phyloP scores from a whole-genome alignment of 92 coral and sea anemone genomes.

The Siderastrea radians region DNA sequence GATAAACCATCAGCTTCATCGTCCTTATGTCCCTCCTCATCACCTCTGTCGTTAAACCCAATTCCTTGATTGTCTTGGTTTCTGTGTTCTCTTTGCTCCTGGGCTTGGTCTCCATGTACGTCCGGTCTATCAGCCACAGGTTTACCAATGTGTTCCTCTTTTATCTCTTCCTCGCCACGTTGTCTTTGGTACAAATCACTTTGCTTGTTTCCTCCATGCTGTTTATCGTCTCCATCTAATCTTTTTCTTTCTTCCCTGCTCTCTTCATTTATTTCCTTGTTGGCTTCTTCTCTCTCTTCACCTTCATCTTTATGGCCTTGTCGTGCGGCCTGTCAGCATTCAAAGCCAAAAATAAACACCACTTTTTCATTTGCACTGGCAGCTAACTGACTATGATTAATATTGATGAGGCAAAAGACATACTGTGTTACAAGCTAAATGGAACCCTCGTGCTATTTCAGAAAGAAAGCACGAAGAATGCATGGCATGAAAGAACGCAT shows the following conservation, averaged over 20 bases:
- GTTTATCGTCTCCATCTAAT: conserved; percentile 1
- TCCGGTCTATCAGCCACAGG: conserved; percentile 16
- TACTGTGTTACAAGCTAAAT: too few relatives aligned
- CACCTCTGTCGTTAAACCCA: neutral
- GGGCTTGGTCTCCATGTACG: neutral
- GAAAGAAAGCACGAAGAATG: too few relatives aligned
- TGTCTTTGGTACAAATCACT: neutral
- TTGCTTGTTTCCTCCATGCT: neutral
- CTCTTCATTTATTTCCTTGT: neutral
- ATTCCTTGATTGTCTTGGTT: neutral
- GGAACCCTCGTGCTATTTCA: too few relatives aligned
- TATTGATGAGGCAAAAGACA: too few relatives aligned
- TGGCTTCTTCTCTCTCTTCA: neutral
- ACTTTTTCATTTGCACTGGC: too few relatives aligned
- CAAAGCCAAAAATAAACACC: neutral
- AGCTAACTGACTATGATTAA: too few relatives aligned
- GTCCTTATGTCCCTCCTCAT: neutral
- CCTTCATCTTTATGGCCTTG: neutral
- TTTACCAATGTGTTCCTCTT: neutral
- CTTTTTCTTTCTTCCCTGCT: neutral
- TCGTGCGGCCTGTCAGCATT: conserved; percentile 11
- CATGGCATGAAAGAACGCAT: too few relatives aligned
- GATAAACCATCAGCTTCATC: conserved; percentile 22
- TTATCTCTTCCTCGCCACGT: neutral
- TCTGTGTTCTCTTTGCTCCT: neutral